Evolutionary conservation across 2,113 vertebrate species (phyloP).

Genomic region (Aythya baeri): DNA sequence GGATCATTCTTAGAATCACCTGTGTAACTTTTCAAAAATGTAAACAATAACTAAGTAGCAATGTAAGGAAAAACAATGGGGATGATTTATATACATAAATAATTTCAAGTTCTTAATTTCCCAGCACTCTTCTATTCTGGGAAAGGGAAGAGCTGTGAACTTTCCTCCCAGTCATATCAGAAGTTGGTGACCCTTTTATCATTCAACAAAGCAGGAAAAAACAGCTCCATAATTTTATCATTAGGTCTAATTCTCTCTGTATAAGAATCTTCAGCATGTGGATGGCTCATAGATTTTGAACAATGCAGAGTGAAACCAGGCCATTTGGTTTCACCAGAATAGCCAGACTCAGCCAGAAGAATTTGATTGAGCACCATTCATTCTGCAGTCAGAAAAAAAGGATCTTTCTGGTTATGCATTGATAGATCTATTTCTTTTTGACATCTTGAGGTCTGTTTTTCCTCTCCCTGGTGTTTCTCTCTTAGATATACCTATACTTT

Average conservation of each 20-base stretch:
- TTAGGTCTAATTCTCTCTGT: not conserved
- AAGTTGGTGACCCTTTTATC: not conserved
- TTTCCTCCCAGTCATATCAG: not conserved
- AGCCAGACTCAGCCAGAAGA: not conserved
- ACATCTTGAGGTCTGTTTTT: not conserved
- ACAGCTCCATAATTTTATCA: not conserved
- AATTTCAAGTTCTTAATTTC: not conserved
- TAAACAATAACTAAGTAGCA: not conserved
- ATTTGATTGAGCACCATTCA: not conserved
- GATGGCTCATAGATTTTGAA: not conserved
- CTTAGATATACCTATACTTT: not conserved
- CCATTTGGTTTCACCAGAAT: not conserved
- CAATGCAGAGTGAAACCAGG: not conserved
- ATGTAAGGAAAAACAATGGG: not conserved
- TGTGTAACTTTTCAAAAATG: not conserved
- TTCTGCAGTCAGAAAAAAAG: not conserved
- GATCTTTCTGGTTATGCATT: not conserved
- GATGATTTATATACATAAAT: not conserved
- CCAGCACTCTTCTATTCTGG: not conserved
- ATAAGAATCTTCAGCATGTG: not conserved
- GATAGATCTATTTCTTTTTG: not conserved
- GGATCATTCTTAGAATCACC: not conserved
- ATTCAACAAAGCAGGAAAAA: not conserved
- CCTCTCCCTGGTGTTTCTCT: not conserved
- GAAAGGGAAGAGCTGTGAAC: not conserved